Evolutionary conservation across 2,797 vertebrate genomes (phyloP).

Genomic region (Aselliscus stoliczkanus): DNA sequence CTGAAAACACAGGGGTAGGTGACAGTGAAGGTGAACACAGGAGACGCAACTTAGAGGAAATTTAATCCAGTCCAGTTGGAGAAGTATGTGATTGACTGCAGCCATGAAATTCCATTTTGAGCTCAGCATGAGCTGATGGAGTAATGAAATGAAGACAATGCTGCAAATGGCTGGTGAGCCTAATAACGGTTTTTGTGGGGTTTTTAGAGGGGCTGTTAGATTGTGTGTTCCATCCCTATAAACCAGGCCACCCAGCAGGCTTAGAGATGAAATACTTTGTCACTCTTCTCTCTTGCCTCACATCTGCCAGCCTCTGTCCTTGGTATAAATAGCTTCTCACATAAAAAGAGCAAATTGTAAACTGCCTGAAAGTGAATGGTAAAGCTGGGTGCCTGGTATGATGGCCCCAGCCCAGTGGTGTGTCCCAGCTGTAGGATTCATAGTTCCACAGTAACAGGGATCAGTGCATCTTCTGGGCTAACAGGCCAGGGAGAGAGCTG

Average conservation of each 20-base stretch:
- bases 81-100: background rate
- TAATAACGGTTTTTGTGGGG: constrained; percentile 17
- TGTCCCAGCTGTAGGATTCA: background rate
- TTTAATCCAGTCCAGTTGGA: background rate
- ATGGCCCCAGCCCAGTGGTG: background rate
- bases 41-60: background rate
- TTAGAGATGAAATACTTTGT: background rate
- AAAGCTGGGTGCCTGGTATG: background rate
- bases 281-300: background rate
- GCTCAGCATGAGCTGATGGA: constrained; percentile 33
- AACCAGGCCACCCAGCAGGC: background rate
- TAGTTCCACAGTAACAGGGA: background rate
- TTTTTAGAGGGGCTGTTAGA: constrained; percentile 9
- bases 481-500: background rate
- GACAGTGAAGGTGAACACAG: background rate
- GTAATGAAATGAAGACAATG: constrained; percentile 9
- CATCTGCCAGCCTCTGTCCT: background rate
- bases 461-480: background rate
- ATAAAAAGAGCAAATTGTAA: constrained; percentile 4
- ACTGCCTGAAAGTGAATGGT: background rate
- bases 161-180: constrained; percentile 15
- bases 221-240: background rate
- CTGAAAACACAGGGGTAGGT: background rate
- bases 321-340: constrained; percentile 15
- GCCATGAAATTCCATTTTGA: constrained; percentile 39